Base-by-base conservation (phyloP, 35 echinoderm and acorn worm species). In the Apostichopus japonicus region DNA sequence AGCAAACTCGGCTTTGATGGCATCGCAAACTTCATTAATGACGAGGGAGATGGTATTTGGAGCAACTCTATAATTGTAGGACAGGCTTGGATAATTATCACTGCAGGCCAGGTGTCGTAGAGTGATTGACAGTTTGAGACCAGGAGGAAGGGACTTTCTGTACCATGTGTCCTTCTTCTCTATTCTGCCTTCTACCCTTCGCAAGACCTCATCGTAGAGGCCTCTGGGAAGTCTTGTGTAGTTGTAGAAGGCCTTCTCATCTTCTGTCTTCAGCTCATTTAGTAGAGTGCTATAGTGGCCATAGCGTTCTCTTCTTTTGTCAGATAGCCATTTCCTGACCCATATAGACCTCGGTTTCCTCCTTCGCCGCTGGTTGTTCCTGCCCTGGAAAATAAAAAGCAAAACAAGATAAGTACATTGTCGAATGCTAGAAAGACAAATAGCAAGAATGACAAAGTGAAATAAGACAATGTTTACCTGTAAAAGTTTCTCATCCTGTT, bases 21-120 rank as follows among this genome's bases (percentile, higher is more conserved):
- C 91, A 15, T 55, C 78, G 51, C 91, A 92, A 70, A 77, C 76
- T 72, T 91, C 5, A 91, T 4, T 21, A 79, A 17, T 23, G 78
- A 90, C 72, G 24, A 73, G 17, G 16, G 92, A 93, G 17, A 86
- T 82, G 17, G 79, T 87, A 62, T 93, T 93, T 80, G 87, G 92
- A 27, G 81, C 55, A 62, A 93, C 51, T 77, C 91, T 92, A 72
- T 76, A 95, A 9, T 27, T 72, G 70, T 67, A 92, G 55, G 77
- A 57, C 84, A 92, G 92, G 80, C 21, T 56, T 25, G 10, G 56
- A 65, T 93, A 96, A 52, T 87, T 96, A 23, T 77, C 57, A 65
- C 93, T 86, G 25, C 86, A 80, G 2, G 93, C 93, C 27, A 94
- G 93, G 56, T 90, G 87, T 10, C 93, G 17, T 77, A 94, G 77